Percentiles rank a stretch among this genome's conserved stretches.
Conservation (phyloP, 2,113 vertebrate genomes). For the Uria aalge region DNA sequence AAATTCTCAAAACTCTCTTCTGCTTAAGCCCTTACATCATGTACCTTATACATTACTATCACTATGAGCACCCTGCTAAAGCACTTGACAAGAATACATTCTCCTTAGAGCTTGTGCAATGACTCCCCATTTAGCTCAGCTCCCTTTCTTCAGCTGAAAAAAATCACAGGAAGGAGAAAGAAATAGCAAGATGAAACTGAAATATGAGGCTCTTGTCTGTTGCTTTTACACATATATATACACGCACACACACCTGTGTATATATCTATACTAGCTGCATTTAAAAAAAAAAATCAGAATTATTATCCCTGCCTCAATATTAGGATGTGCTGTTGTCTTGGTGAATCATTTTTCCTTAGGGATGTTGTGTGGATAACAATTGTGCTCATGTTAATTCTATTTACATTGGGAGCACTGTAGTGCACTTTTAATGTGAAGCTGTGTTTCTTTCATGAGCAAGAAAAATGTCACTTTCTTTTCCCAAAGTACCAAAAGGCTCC, state of each 20-base stretch:
- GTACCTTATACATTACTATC: not conserved
- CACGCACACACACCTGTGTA: not conserved
- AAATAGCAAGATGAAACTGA: not conserved
- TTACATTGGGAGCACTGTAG: not conserved
- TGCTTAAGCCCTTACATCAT: not conserved
- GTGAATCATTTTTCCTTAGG: not conserved
- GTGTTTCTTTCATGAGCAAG: not conserved
- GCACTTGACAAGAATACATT: not conserved
- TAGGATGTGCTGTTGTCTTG: not conserved
- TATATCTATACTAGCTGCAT: not conserved
- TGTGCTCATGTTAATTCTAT: not conserved
- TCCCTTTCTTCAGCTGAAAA: not conserved
- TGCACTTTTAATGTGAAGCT: not conserved
- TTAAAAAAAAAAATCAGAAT: not conserved
- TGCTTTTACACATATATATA: not conserved
- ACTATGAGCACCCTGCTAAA: not conserved
- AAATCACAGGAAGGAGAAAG: not conserved
- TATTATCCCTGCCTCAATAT: not conserved
- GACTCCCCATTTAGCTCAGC: not conserved
- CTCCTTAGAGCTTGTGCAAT: not conserved
- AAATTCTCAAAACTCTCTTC: not conserved
- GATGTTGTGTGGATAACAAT: not conserved
- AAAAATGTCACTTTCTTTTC: slow-evolving; percentile 19
- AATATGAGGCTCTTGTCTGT: not conserved
- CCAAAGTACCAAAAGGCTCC: slow-evolving; percentile 31